Base-by-base conservation (phyloP, 2,797 vertebrate genomes). In the Enteromius treurensis region DNA sequence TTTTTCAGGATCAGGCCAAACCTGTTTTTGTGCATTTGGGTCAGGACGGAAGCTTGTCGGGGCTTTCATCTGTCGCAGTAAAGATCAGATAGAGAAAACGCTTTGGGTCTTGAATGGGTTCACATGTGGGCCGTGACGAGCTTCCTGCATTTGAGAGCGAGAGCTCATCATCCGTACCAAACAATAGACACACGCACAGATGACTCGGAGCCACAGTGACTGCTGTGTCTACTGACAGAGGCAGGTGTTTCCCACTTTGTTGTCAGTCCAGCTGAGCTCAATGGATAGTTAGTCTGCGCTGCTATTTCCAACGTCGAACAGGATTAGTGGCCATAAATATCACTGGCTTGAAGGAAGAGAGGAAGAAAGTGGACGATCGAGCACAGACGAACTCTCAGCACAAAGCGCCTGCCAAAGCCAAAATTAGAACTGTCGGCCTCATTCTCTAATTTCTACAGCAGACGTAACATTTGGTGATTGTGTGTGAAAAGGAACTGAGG, bases 191-290 rank as follows among this genome's bases (percentile, higher is more conserved):
- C n/a, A 32, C 37, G 34, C 58, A 49, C 34, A 32, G 76, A 78
- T 82, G 81, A 86, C 75, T 80, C 19, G 53, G 88, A 85, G 88
- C 75, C 81, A 47, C 73, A 9, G 71, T 70, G 85, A 86, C 85
- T 77, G 75, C 77, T 65, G 71, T 21, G 40, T 80, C 83, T 88
- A 88, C 88, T 89, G 76, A 88, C 88, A 87, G 67, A 77, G 78
- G 82, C 94, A 94, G 94, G 93, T 94, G 93, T 82, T 93, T 94
- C 93, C 93, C 86, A 86, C 89, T 89, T 75, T 80, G 85, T 85
- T 79, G 84, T 81, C 79, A 32, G 55, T 85, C 85, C 85, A 88
- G 84, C 68, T 71, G 58, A 83, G 64, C 80, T 81, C 80, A 85
- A 77, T 85, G 62, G 78, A 81, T 82, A 65, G 67, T 79, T 84